phyloP scores from a whole-genome alignment of 2,113 vertebrate genomes.

The Thunnus maccoyii region DNA sequence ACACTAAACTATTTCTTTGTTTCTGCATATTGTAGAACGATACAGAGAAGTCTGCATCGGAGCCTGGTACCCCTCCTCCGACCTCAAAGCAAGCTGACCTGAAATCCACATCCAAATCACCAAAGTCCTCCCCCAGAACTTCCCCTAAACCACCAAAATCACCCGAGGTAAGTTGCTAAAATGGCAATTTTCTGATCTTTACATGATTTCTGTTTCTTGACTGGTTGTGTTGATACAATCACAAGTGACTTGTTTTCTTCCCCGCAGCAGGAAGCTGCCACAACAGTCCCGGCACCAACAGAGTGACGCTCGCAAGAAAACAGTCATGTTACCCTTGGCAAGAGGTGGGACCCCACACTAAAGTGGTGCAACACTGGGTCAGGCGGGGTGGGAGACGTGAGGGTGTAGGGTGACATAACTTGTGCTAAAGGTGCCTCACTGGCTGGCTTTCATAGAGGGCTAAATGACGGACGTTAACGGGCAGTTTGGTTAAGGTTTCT shows the following conservation, averaged over 20 bases:
- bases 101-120: constrained; percentile 66
- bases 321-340: constrained; percentile 66
- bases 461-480: neutral
- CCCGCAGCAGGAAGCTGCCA: constrained; percentile 61
- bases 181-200: neutral
- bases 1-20: too few species aligned
- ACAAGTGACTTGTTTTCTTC: neutral
- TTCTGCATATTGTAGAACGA: constrained; percentile 67
- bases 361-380: constrained; percentile 42
- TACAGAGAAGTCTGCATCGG: constrained; percentile 79
- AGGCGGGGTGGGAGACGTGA: constrained; percentile 17
- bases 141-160: constrained; percentile 55
- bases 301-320: constrained; percentile 72
- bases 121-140: constrained; percentile 66
- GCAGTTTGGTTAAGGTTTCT: neutral
- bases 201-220: neutral
- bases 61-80: constrained; percentile 73
- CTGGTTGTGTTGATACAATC: neutral
- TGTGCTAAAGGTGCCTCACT: constrained; percentile 31
- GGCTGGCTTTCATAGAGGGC: neutral
- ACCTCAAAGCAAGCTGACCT: constrained; percentile 65
- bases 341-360: constrained; percentile 70
- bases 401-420: constrained; percentile 47
- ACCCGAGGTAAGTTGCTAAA: constrained; percentile 65
- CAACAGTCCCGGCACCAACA: constrained; percentile 63